These are phyloP conservation scores for Frieseomelitta varia DNA, from an alignment of 1,140 invertebrate genomes.

Conservation along the genomic window DNA sequence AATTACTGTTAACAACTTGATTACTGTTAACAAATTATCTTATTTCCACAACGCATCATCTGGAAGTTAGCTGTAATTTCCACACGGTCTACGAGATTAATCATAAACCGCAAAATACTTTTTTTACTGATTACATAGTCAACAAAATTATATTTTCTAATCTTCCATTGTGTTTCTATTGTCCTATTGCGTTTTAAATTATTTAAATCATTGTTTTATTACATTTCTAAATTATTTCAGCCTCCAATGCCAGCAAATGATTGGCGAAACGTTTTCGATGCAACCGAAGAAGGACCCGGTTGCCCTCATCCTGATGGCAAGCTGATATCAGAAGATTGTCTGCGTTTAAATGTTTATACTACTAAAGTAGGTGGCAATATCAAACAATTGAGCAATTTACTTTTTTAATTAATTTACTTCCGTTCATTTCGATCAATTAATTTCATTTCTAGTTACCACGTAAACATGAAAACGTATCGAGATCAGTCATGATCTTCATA, in stretches of 20 bases:
- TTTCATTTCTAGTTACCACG: conserved; percentile 30
- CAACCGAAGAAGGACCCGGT: conserved; percentile 75
- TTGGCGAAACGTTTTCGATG: conserved; percentile 80
- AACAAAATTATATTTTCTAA: neutral
- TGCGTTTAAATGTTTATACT: conserved; percentile 89
- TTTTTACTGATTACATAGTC: neutral
- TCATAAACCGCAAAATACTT: neutral
- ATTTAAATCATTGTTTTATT: too few species aligned
- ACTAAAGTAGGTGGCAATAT: conserved; percentile 76
- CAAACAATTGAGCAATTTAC: neutral
- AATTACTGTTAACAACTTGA: neutral
- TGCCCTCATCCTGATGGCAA: conserved; percentile 64
- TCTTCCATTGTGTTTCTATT: neutral
- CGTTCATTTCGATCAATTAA: neutral
- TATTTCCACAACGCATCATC: neutral
- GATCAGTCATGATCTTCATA: conserved; percentile 81
- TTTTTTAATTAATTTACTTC: too few species aligned
- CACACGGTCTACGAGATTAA: neutral
- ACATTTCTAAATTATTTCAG: conserved; percentile 19
- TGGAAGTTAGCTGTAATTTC: neutral
- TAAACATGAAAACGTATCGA: conserved; percentile 16
- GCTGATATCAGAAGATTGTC: conserved; percentile 85
- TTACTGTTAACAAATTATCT: neutral
- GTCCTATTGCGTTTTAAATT: neutral
- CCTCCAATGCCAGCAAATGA: conserved; percentile 81